These are phyloP conservation scores for Zosterops pallidus DNA, from an alignment of 2,113 vertebrate species.

Conservation along the genomic window DNA sequence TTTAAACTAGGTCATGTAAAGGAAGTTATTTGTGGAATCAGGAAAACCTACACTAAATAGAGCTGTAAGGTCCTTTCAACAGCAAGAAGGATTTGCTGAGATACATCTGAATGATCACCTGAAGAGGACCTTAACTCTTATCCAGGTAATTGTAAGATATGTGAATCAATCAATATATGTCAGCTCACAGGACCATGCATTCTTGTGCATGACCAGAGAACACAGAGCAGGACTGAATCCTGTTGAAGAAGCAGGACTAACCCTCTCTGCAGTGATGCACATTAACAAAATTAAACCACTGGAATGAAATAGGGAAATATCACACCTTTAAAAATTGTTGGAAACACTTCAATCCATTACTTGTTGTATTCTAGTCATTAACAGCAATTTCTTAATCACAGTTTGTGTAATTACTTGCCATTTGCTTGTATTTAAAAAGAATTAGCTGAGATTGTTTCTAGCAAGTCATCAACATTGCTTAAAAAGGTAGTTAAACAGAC, in stretches of 20 bases:
- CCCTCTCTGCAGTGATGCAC: not conserved
- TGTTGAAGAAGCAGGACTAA: not conserved
- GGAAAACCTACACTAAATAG: not conserved
- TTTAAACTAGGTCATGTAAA: conserved; percentile 3
- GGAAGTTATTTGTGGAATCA: conserved; percentile 25
- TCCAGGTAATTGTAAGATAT: not conserved
- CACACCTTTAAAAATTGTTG: not conserved
- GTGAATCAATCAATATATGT: not conserved
- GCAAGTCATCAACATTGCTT: not conserved
- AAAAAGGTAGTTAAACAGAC: not conserved
- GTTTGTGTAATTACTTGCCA: conserved; percentile 29
- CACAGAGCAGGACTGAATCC: fast-evolving
- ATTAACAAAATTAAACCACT: not conserved
- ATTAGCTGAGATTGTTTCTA: conserved; percentile 18
- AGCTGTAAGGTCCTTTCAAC: not conserved
- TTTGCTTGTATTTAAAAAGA: conserved; percentile 38
- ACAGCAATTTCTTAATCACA: conserved; percentile 26
- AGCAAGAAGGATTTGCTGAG: not conserved
- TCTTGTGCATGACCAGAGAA: not conserved
- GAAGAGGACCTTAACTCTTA: not conserved
- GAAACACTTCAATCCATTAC: conserved; percentile 3
- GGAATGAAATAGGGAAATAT: not conserved
- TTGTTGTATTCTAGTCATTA: conserved; percentile 7
- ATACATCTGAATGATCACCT: not conserved
- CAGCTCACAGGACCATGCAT: not conserved